Percentiles rank a stretch among this genome's conserved stretches.
These are phyloP conservation scores for Podiceps cristatus DNA, from an alignment of 2,113 vertebrate species.

Conservation along the genomic window DNA sequence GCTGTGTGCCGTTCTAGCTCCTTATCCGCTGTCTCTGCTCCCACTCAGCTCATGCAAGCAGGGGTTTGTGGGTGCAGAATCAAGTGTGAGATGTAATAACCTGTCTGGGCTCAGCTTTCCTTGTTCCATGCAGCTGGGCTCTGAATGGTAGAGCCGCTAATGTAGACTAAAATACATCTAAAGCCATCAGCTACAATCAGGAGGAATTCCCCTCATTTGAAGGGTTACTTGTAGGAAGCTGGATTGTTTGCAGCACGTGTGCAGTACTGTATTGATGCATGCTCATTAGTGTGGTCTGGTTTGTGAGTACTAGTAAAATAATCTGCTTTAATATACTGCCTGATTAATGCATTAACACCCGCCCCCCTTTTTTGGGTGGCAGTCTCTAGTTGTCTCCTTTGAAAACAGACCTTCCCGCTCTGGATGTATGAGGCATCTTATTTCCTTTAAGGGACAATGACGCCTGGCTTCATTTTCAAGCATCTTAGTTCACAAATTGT, in stretches of 20 bases:
- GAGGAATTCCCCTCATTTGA: neutral
- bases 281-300: neutral
- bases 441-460: neutral
- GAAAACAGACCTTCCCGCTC: neutral
- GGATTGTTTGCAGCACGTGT: neutral
- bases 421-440: neutral
- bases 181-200: neutral
- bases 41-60: neutral
- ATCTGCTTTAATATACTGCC: neutral
- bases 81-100: neutral
- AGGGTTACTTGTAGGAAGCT: neutral
- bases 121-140: neutral
- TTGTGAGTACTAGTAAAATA: neutral
- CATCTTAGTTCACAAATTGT: neutral
- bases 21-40: neutral
- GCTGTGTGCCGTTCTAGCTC: neutral
- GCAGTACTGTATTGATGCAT: neutral
- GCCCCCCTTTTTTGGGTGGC: neutral
- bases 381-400: neutral
- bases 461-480: constrained; percentile 7
- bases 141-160: neutral
- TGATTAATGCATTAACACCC: neutral
- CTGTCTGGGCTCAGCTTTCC: neutral
- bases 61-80: neutral
- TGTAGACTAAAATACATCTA: neutral